These are phyloP conservation scores for Zoanthus sansibaricus DNA, from an alignment of 92 coral and sea anemone genomes.

Conservation along the genomic window DNA sequence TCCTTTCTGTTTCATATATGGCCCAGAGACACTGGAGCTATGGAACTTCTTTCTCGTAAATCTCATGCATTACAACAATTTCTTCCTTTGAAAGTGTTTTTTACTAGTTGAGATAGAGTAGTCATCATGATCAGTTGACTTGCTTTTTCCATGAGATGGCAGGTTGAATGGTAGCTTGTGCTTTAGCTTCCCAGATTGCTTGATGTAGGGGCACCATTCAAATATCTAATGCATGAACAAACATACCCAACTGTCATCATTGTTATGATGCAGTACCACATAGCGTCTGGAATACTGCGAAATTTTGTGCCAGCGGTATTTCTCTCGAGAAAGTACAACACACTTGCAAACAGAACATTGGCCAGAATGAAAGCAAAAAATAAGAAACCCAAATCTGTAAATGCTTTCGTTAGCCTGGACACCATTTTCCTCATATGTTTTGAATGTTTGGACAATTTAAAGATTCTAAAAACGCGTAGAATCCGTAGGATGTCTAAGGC, in stretches of 20 bases:
- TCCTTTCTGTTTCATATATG: slow-evolving; percentile 53
- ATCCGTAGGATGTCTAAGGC: slow-evolving; percentile 83
- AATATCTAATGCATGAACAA: slow-evolving; percentile 35
- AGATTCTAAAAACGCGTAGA: slow-evolving; percentile 84
- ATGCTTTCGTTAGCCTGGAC: slow-evolving; percentile 79
- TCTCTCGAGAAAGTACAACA: slow-evolving; percentile 77
- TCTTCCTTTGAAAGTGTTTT: slow-evolving; percentile 35
- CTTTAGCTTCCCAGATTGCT: slow-evolving; percentile 47
- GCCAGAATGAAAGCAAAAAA: slow-evolving; percentile 87
- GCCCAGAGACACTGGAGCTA: slow-evolving; percentile 30
- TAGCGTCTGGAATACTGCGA: slow-evolving; percentile 88
- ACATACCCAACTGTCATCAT: slow-evolving; percentile 83
- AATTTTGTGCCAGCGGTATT: slow-evolving; percentile 65
- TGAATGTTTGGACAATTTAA: slow-evolving; percentile 94
- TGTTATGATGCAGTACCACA: slow-evolving; percentile 96
- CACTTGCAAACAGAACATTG: slow-evolving; percentile 90
- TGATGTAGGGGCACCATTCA: slow-evolving; percentile 62
- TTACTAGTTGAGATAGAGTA: not conserved
- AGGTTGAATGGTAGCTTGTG: slow-evolving; percentile 42
- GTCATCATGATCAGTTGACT: slow-evolving; percentile 6
- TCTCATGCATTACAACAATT: slow-evolving; percentile 23
- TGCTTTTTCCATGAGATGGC: slow-evolving; percentile 35
- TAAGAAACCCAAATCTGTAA: slow-evolving; percentile 85
- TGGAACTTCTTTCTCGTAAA: slow-evolving; percentile 39
- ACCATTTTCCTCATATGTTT: slow-evolving; percentile 88